Base-by-base conservation (phyloP, 2,113 vertebrate species). In the Triplophysa siluroides region DNA sequence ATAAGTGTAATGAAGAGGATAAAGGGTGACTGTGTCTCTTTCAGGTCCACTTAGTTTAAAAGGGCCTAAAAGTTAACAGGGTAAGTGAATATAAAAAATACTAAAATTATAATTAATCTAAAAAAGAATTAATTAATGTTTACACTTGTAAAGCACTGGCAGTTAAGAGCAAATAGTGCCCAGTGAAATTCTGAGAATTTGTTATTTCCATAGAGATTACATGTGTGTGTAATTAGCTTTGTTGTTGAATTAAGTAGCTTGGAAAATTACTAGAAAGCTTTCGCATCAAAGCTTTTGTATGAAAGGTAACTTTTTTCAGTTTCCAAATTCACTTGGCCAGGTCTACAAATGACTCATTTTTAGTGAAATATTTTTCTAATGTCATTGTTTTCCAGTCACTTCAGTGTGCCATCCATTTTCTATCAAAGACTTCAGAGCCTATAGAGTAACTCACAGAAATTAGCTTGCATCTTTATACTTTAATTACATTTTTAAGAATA, bases 11-110 rank as follows among this genome's bases (percentile, higher is more conserved):
- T 63, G 58, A 73, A 73, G 70, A 41, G 29, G 8, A 41, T 56
- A 3, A 41, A 73, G 70, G 19, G 6, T 60, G 70, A 41, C 52
- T 73, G 70, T 58, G 56, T 60, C 54, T 73, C 56, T 74, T 74
- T 74, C 33, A 61, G 29, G 33, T 18, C 1, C 54, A 43, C 33
- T 60, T 60, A 73, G 54, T 9, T 38, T 58, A 41, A 61, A 43
- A 74, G 11, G 1, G 2, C 9, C 14, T 14, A 38, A 8, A 60
- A 11, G n/a, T 0, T 8, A 8, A 56, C 19, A 29, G 29, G 24
- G n/a, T 23, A 21, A 54, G 54, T 60, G 33, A 60, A 74, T 60
- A 60, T 16, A 60, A 23, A 58, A 13, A 18, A 43, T 0, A 6
- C 8, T 43, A 73, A 58, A 5, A 24, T 16, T 24, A 60, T 41